Base-by-base conservation (phyloP, 2,888 invertebrate species). In the Polia nebulosa region DNA sequence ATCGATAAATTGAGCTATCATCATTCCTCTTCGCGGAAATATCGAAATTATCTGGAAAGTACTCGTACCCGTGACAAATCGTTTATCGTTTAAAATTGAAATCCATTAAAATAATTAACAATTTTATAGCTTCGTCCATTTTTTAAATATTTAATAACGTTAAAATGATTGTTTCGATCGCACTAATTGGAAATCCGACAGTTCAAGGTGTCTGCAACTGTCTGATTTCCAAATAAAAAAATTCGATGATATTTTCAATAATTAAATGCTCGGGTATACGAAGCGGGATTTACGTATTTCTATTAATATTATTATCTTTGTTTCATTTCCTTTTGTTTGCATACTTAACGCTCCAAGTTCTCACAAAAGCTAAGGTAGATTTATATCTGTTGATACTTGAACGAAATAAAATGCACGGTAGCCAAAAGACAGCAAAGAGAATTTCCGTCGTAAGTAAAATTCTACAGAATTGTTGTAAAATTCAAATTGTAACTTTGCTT, bases 271-370 rank as follows among this genome's bases (percentile, higher is more conserved):
- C 8, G 32, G 25, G 29, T 22, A 32, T 39, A 3, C 17, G 20
- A 67, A 32, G 45, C 25, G n/a, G 36, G 1, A 25, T 60, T 55
- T 44, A 41, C 49, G 56, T 59, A 49, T 49, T 62, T 56, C 39
- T 47, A 70, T 55, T 22, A 36, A 49, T 55, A 64, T 64, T 15
- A 58, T 51, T 51, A 59, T 60, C 51, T 52, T 55, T 75, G 32
- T 55, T 69, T 62, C 20, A 49, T 64, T 75, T 64, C 55, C 51
- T 29, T 72, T 70, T 64, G 55, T 76, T 76, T 69, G 17, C 32
- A 45, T 39, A 34, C 20, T 13, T 51, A 63, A 15, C 17, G 44
- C 20, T 44, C 15, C n/a, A 15, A 45, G 44, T 27, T 17, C 8
- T n/a, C 11, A 9, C 29, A 45, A 29, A 63, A 64, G 49, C 34